Evolutionary conservation across 2,113 vertebrate species (phyloP), one percentile per base, ranked within the genome.

Genomic region (Axis porcinus): DNA sequence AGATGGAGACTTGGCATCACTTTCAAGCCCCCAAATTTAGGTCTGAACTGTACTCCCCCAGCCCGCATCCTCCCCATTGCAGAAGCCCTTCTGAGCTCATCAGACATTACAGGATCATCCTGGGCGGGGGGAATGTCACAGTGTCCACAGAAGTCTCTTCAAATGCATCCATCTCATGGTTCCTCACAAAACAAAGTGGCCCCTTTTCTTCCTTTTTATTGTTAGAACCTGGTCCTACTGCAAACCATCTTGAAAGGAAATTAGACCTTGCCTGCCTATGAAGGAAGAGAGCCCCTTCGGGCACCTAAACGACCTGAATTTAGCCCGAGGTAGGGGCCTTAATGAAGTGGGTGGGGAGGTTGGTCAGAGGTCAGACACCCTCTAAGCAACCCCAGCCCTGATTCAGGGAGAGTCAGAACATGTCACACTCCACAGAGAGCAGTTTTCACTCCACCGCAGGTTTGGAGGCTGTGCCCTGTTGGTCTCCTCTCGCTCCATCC

Each of bases 371-470:
- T 95, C 2, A 0, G 36, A 55, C 86, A 25, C 0, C 0, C 0
- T 10, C 2, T 47, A 74, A 97, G 96, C 97, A 97, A 50, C 47
- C 97, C 64, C 95, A 97, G 90, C 64, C 55, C 86, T 16, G 90
- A 94, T 95, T 97, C 92, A 91, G 93, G 95, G 95, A 33, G 97
- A 98, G 96, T 96, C 83, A 92, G 7, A 50, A 91, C 88, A 27
- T 79, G 74, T 88, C 55, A 70, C 47, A 70, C 94, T 97, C 60
- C 79, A 28, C 84, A 97, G 98, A 98, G 97, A 92, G 94, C 74
- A 54, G 84, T 98, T 97, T 76, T 97, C 11, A 92, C 97, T 98
- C 97, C 76, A 62, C 50, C 43, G 2, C 25, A 96, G 92, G 86
- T 52, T 96, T 97, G 67, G 40, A 81, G 97, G 88, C 78, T 88